Base-by-base conservation (phyloP, 2,113 vertebrate species). In the Lasiurus cinereus region DNA sequence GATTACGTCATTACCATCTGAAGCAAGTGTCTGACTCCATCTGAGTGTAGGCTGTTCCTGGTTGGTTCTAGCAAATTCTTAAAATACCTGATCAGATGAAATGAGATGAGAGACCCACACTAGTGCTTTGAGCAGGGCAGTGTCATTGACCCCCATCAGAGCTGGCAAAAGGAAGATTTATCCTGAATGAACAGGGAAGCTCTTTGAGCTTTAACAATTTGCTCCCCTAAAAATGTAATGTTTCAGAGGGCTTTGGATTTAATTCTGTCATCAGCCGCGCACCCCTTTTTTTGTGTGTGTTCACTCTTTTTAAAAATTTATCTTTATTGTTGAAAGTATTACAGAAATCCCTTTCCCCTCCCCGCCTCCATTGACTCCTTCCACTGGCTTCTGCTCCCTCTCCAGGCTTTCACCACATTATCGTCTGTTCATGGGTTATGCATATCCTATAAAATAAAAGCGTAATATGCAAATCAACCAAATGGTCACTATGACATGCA, bases 191-290 rank as follows among this genome's bases (percentile, higher is more conserved):
- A 72, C 59, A 10, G 31, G 24, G 36, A 84, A 84, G 29, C 9
- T 82, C 16, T 91, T 79, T 66, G 73, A 90, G 13, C 24, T 91
- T 73, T 88, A 64, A 76, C 15, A 56, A 18, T 94, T 93, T 85
- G 16, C 24, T 94, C 29, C 56, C n/a, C 14, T 93, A 83, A 88
- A 80, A 94, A 69, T 74, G 16, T 74, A 56, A 18, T 39, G 22
- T 83, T 88, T 91, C 82, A 6, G 6, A 59, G 67, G 39, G 4
- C 6, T 74, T 79, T 69, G 43, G 19, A 50, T 70, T 90, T 83
- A 79, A 46, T 78, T 95, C 31, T 84, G 15, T 59, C 76, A 59
- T 82, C 88, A 89, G 43, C 31, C 43, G 11, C 6, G 12, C 3
- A 3, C 21, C 21, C 56, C 8, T 24, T 59, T 8, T 10, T 50